Conservation (phyloP, 2,797 vertebrate species). For the Helarctos malayanus region DNA sequence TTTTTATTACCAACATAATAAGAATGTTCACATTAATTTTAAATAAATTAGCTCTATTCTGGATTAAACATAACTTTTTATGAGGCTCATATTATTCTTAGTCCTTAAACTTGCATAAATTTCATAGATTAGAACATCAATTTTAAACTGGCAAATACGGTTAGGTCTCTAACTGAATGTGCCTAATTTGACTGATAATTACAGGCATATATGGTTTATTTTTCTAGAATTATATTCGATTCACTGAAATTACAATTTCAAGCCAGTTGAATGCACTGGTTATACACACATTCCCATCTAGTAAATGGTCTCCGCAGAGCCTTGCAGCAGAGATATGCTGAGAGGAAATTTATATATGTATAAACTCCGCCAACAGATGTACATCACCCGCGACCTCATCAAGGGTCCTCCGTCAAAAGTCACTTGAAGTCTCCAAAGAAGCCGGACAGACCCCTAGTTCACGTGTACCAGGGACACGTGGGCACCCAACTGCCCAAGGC, state of each 20-base stretch:
- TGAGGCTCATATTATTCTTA: neutral
- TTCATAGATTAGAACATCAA: conserved; percentile 34
- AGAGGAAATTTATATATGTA: neutral
- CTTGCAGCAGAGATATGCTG: neutral
- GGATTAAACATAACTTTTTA: neutral
- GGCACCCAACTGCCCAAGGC: conserved; percentile 90
- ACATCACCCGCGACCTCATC: conserved; percentile 85
- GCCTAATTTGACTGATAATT: conserved; percentile 10
- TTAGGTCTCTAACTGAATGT: neutral
- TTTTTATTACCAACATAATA: neutral
- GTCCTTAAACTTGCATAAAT: neutral
- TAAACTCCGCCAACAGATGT: conserved; percentile 89
- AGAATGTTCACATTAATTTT: conserved; percentile 37
- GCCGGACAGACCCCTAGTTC: conserved; percentile 90
- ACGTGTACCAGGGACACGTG: conserved; percentile 90
- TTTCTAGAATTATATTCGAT: conserved; percentile 10
- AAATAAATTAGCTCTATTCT: conserved; percentile 13
- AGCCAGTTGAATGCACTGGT: neutral
- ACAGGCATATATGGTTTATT: neutral
- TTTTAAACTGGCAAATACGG: neutral
- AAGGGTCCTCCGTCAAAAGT: conserved; percentile 88
- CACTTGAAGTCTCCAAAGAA: conserved; percentile 90
- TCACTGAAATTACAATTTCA: conserved; percentile 17
- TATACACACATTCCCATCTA: neutral
- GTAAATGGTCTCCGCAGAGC: neutral